phyloP scores from a whole-genome alignment of 1,140 invertebrate genomes.

The Oryctes rhinoceros region DNA sequence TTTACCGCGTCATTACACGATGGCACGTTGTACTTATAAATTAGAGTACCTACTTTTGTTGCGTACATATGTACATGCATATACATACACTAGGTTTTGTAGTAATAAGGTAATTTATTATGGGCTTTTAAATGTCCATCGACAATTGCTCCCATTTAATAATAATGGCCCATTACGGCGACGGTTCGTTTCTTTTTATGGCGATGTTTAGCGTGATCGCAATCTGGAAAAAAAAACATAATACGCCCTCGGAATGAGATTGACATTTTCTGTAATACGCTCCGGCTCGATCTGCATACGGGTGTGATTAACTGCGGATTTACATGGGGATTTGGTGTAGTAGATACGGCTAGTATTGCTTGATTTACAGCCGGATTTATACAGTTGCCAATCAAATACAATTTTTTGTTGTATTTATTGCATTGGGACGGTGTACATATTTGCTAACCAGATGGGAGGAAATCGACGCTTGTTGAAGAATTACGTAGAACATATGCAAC shows the following conservation, averaged over 20 bases:
- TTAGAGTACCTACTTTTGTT: neutral
- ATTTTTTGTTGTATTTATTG: no score
- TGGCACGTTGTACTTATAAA: neutral
- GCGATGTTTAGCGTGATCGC: neutral
- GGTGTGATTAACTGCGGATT: neutral
- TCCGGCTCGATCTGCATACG: neutral
- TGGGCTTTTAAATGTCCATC: neutral
- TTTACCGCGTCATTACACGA: neutral
- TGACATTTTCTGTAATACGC: neutral
- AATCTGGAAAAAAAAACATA: slow-evolving; percentile 11
- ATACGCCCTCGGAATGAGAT: neutral
- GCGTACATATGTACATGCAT: neutral
- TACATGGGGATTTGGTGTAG: neutral
- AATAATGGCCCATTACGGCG: slow-evolving; percentile 9
- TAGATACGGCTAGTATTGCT: neutral
- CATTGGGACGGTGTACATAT: no score
- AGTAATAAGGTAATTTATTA: neutral
- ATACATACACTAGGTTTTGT: neutral
- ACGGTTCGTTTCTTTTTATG: slow-evolving; percentile 1
- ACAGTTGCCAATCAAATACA: no score
- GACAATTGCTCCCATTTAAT: slow-evolving; percentile 8
- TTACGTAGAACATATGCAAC: no score
- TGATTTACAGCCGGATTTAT: no score
- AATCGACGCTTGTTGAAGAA: no score
- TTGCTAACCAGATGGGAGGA: no score